Percentiles rank a stretch among this genome's conserved stretches.
Evolutionary conservation across 1,140 invertebrate genomes (phyloP).

Genomic region (Agraylea sexmaculata): DNA sequence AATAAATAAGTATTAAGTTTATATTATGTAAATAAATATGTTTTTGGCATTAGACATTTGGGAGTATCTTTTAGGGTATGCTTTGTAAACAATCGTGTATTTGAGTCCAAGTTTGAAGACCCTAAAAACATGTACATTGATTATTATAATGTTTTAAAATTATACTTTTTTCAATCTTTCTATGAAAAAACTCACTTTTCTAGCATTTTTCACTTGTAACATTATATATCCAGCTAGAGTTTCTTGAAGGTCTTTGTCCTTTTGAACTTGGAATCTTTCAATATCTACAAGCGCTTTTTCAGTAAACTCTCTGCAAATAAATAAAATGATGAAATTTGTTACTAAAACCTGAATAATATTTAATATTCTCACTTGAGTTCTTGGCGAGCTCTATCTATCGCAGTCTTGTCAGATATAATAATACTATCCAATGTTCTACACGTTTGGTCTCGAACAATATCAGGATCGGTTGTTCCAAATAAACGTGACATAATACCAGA

Average conservation of each 20-base stretch:
- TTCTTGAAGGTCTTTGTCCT: conserved; percentile 64
- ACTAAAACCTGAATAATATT: conserved; percentile 6
- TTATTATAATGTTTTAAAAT: background rate
- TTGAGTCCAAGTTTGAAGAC: conserved; percentile 61
- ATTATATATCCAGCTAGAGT: conserved; percentile 63
- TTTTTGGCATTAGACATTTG: background rate
- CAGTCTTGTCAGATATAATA: conserved; percentile 50
- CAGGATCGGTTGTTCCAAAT: conserved; percentile 69
- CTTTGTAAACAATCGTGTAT: conserved; percentile 60
- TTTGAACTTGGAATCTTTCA: conserved; percentile 67
- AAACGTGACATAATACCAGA: conserved; percentile 55
- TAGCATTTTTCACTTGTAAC: conserved; percentile 67
- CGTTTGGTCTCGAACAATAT: conserved; percentile 65
- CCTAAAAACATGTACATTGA: conserved; percentile 40
- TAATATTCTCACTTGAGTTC: conserved; percentile 47
- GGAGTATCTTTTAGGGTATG: conserved; percentile 42
- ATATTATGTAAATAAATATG: no score
- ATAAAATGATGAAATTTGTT: conserved; percentile 14
- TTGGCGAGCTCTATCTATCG: conserved; percentile 46
- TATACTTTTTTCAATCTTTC: background rate
- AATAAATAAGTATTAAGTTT: background rate
- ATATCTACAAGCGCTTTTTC: conserved; percentile 60
- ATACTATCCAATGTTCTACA: conserved; percentile 58
- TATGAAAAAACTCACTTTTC: conserved; percentile 45
- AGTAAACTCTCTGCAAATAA: conserved; percentile 55